Base-by-base conservation (phyloP, 2,888 invertebrate species). In the Gandaritis pyraliata region DNA sequence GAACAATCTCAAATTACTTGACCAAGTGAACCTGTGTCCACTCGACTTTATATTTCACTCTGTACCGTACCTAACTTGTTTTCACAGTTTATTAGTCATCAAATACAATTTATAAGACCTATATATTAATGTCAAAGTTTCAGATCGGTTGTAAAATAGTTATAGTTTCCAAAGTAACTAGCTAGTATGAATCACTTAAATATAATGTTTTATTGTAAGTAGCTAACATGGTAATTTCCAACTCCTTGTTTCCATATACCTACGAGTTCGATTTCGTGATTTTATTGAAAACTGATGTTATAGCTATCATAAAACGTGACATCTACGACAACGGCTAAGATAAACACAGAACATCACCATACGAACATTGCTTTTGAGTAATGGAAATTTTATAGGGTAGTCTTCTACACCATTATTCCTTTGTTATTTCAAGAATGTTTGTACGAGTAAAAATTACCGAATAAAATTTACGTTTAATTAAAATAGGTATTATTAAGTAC, bases 201-300 rank as follows among this genome's bases (percentile, higher is more conserved):
- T 73, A 79, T 72, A 15, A 48, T 30, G 71, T 78, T 61, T 81
- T 81, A 82, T 81, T 76, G 77, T 74, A 65, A 43, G 72, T 71
- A 69, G 76, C 30, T 71, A 69, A 76, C 38, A 58, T 69, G 72
- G 74, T 76, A 79, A 77, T 74, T 78, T 76, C 64, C 62, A 75
- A 81, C 78, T 82, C 72, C 80, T 82, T 84, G 78, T 85, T 81
- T 78, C 78, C 72, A 69, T 76, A 73, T 72, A n/a, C n/a, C n/a
- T n/a, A 73, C 66, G 64, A 73, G 72, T 78, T 75, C 76, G 81
- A 80, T 76, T 81, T 73, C 69, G 76, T 76, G 68, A 71, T 83
- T 84, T 84, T 87, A 87, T 87, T 81, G 81, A 77, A 83, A 86
- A 81, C 78, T 82, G 72, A 82, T 85, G 81, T 85, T 83, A 86